phyloP scores from a whole-genome alignment of 2,888 invertebrate species.

The Luperina testacea region DNA sequence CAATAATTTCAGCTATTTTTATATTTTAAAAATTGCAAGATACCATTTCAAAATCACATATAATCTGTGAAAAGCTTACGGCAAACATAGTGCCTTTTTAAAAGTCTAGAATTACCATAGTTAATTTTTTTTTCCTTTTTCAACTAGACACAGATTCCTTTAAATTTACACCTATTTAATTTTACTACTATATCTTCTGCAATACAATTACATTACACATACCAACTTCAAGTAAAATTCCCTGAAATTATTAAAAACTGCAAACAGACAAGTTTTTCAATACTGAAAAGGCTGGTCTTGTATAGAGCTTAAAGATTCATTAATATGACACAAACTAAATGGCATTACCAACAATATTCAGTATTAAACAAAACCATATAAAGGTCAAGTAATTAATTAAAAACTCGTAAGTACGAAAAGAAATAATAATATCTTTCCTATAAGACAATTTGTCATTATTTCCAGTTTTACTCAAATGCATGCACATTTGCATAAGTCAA shows the following conservation, averaged over 20 bases:
- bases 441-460: neutral
- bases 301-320: neutral
- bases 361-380: slow-evolving; percentile 17
- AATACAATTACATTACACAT: neutral
- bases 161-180: neutral
- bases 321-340: slow-evolving; percentile 6
- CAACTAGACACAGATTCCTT: neutral
- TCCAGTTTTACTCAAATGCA: neutral
- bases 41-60: slow-evolving; percentile 1
- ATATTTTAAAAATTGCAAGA: slow-evolving; percentile 2
- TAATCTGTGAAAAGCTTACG: neutral
- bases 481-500: neutral
- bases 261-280: neutral
- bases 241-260: neutral
- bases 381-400: slow-evolving; percentile 23
- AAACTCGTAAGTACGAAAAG: slow-evolving; percentile 13
- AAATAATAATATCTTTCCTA: slow-evolving; percentile 19
- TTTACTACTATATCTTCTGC: neutral
- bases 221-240: neutral
- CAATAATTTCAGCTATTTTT: neutral
- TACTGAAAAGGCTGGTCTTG: slow-evolving; percentile 9
- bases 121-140: no score
- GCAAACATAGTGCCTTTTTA: neutral
- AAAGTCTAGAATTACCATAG: neutral
- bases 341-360: neutral